Conservation (phyloP, 2,113 vertebrate species). For the Taxidea taxus region DNA sequence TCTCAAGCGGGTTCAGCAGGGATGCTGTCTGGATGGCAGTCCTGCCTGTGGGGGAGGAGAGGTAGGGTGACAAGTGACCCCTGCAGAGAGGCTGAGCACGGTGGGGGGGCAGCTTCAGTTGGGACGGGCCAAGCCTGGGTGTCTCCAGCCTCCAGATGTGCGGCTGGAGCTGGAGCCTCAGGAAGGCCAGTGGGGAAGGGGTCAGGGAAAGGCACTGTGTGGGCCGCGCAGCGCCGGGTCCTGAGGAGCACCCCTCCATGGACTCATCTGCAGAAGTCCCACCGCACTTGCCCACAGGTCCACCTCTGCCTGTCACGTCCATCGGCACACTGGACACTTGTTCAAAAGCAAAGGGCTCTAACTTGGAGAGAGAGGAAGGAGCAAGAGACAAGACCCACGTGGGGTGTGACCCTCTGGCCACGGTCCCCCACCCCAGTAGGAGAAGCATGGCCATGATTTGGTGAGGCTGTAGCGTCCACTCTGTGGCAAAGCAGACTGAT, state of each 20-base stretch:
- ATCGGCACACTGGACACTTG: neutral
- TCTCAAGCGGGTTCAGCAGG: neutral
- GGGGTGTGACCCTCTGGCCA: neutral
- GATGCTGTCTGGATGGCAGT: neutral
- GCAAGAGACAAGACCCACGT: neutral
- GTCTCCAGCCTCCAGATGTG: neutral
- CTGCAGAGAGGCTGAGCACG: neutral
- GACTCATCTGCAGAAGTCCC: no score
- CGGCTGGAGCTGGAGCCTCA: neutral
- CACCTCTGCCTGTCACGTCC: neutral
- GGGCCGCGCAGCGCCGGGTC: neutral
- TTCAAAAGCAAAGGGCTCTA: neutral
- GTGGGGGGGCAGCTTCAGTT: neutral
- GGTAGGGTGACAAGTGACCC: neutral
- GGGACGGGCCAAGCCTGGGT: neutral
- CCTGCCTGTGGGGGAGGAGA: neutral
- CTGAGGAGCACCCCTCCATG: fast-evolving
- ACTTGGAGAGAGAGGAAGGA: neutral
- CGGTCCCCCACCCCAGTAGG: neutral
- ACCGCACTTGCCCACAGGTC: neutral
- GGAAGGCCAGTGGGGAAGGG: neutral
- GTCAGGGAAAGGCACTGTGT: neutral
- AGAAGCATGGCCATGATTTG: neutral
- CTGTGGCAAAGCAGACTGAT: neutral
- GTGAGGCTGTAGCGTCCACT: neutral